Evolutionary conservation across 1,140 invertebrate genomes (phyloP).

Genomic region (Drosophila tani): DNA sequence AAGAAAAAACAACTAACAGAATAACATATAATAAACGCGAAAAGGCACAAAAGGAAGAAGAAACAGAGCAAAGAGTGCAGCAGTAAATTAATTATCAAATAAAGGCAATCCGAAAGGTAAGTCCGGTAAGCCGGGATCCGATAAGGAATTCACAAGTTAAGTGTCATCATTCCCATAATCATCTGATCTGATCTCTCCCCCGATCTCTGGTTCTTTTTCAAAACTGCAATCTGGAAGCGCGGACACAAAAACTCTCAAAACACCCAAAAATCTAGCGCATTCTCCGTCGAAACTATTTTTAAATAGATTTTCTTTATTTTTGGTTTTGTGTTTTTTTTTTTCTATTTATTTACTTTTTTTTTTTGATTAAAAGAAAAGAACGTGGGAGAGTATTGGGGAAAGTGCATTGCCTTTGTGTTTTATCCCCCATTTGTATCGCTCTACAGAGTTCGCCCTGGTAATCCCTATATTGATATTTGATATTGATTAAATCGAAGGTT

Average conservation of each 20-base stretch:
- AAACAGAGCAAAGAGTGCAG: slow-evolving; percentile 8
- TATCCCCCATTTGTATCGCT: too few species aligned
- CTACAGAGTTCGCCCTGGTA: slow-evolving; percentile 5
- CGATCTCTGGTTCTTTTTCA: not conserved
- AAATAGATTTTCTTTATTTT: slow-evolving; percentile 24
- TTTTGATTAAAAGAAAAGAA: slow-evolving; percentile 1
- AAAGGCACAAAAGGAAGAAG: not conserved
- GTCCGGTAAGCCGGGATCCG: slow-evolving; percentile 14
- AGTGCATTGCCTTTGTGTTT: slow-evolving; percentile 15
- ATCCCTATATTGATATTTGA: slow-evolving; percentile 23
- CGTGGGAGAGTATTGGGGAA: slow-evolving; percentile 21
- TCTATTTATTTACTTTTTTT: not conserved
- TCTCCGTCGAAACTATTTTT: slow-evolving; percentile 34
- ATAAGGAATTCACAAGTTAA: not conserved
- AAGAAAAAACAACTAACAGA: not conserved
- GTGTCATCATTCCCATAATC: not conserved
- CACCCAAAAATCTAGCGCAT: slow-evolving; percentile 2
- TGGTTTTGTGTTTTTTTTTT: slow-evolving; percentile 2
- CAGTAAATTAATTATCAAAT: slow-evolving; percentile 28
- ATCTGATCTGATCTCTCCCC: slow-evolving; percentile 3
- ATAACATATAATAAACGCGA: not conserved
- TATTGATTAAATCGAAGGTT: slow-evolving; percentile 29
- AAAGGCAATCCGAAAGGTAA: slow-evolving; percentile 26
- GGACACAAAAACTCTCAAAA: too few species aligned
- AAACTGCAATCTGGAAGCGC: slow-evolving; percentile 27